Evolutionary conservation across 2,888 invertebrate genomes (phyloP).

Genomic region (Asteroscopus sphinx): DNA sequence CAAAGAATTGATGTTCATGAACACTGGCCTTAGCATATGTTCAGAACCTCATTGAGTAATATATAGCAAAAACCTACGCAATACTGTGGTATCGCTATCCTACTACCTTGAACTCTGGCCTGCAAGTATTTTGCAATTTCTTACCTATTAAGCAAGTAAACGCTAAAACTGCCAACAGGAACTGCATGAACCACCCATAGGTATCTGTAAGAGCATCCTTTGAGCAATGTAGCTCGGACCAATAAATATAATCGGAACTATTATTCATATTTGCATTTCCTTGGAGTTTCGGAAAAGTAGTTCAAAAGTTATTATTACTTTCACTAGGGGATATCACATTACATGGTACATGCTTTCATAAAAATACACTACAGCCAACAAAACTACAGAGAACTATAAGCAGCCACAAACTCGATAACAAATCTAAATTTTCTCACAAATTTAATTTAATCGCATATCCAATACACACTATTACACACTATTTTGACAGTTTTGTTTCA

Average conservation of each 20-base stretch:
- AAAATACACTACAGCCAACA: slow-evolving; percentile 3
- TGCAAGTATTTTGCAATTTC: slow-evolving; percentile 55
- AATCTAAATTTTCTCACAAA: slow-evolving; percentile 10
- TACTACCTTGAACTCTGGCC: slow-evolving; percentile 48
- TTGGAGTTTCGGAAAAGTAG: slow-evolving; percentile 24
- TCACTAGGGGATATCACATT: slow-evolving; percentile 24
- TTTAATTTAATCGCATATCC: neutral
- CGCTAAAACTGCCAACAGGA: slow-evolving; percentile 92
- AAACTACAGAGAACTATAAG: slow-evolving; percentile 5
- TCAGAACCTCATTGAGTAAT: slow-evolving; percentile 7
- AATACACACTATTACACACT: too few species aligned
- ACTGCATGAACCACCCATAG: slow-evolving; percentile 94
- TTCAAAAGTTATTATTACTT: slow-evolving; percentile 21
- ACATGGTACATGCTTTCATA: slow-evolving; percentile 25
- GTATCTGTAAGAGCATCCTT: slow-evolving; percentile 93
- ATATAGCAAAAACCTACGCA: slow-evolving; percentile 26
- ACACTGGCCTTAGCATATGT: too few species aligned
- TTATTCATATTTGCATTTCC: slow-evolving; percentile 86
- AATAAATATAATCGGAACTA: slow-evolving; percentile 81
- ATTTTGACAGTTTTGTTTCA: slow-evolving; percentile 22
- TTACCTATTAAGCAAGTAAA: slow-evolving; percentile 93
- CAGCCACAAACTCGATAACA: slow-evolving; percentile 18
- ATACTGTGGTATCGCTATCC: slow-evolving; percentile 23
- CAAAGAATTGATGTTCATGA: too few species aligned
- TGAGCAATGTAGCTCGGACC: slow-evolving; percentile 90